Conservation (phyloP, 2,113 vertebrate species). For the Prinia subflava region DNA sequence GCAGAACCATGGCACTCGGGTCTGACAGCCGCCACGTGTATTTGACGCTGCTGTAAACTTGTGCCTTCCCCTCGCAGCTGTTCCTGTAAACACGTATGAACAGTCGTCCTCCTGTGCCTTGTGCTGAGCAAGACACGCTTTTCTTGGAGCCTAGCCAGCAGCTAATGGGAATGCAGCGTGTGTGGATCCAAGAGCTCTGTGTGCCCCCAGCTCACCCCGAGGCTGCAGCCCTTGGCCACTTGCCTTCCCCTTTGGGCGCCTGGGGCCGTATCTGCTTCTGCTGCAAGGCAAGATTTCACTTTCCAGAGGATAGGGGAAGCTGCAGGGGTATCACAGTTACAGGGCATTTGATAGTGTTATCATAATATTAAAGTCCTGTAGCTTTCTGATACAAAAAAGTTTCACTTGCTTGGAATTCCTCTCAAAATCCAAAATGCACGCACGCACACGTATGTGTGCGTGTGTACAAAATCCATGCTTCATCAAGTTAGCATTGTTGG, state of each 20-base stretch:
- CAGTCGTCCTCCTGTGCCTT: background rate
- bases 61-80: background rate
- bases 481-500: background rate
- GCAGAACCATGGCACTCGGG: background rate
- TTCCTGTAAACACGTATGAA: background rate
- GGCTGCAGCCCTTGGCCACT: accelerated
- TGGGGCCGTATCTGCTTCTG: background rate
- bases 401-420: background rate
- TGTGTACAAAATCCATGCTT: background rate
- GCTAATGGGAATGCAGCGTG: background rate
- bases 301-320: background rate
- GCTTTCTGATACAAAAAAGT: background rate
- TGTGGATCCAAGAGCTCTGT: background rate
- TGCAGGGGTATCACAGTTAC: background rate
- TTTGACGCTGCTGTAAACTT: background rate
- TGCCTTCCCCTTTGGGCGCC: background rate
- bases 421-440: background rate
- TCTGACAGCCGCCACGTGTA: background rate
- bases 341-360: background rate
- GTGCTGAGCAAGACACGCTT: background rate
- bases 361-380: background rate
- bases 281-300: background rate
- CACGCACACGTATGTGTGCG: too few relatives aligned
- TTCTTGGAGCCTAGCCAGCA: slow-evolving; percentile 38
- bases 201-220: background rate